Evolutionary conservation across 1,140 invertebrate genomes (phyloP), one percentile per base, ranked within the genome.

Genomic region (Eurosta solidaginis): DNA sequence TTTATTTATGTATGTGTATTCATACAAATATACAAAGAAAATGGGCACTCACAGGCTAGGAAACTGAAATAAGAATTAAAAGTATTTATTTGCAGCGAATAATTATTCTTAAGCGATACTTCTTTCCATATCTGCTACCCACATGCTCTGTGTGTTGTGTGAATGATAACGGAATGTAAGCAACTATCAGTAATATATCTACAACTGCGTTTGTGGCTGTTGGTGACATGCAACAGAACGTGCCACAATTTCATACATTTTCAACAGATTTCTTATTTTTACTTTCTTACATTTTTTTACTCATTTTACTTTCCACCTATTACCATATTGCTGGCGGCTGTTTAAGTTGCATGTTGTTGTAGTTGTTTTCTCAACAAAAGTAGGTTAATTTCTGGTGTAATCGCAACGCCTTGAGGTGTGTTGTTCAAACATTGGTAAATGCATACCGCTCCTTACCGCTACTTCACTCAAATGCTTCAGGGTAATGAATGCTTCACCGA

Each of bases 321-420:
- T 59, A 59, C 54, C 54, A 59, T 59, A 59, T 59, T 59, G 54
- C 54, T n/a, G 27, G 6, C n/a, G 14, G 54, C 27, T 59, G 29
- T 36, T 59, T 59, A 5, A 22, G 54, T n/a, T n/a, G n/a, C n/a
- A n/a, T n/a, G n/a, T n/a, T 12, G 17, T n/a, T 29, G 54, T 20
- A 33, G 54, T 3, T 29, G 50, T 59, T 59, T 59, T 59, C 17
- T 59, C 54, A 59, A 59, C 54, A 59, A 59, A 59, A 59, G 54
- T 59, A 59, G 54, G 54, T 59, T 59, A 59, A 59, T 59, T 59
- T 59, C 54, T 59, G 54, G 54, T 59, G 54, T 59, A 59, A 59
- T 59, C 54, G 54, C 54, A 59, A 7, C 25, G 29, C 54, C 54
- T 59, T 59, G 54, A n/a, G 54, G 33, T 59, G 54, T 59, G 54